phyloP scores from a whole-genome alignment of 2,888 invertebrate genomes.

The Osmoderma eremita region DNA sequence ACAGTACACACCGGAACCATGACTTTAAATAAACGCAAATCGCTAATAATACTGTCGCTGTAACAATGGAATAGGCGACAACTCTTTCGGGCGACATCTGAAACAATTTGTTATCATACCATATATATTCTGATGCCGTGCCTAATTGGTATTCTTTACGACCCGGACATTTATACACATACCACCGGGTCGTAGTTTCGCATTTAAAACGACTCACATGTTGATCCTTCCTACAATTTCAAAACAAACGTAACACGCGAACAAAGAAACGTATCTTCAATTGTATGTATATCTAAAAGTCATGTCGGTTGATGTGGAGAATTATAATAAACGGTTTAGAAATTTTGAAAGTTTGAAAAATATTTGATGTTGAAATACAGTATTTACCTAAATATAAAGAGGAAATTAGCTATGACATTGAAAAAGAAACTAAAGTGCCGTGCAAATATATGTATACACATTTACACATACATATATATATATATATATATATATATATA shows the following conservation, averaged over 20 bases:
- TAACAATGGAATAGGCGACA: conserved; percentile 14
- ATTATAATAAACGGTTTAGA: conserved; percentile 2
- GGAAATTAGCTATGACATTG: no score
- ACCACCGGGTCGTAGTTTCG: conserved; percentile 17
- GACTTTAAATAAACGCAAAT: conserved; percentile 38
- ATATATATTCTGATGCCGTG: conserved; percentile 22
- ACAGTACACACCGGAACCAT: conserved; percentile 33
- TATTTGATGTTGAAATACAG: no score
- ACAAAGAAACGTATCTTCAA: conserved; percentile 11
- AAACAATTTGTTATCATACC: conserved; percentile 24
- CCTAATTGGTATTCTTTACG: conserved; percentile 32
- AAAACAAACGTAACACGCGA: conserved; percentile 26
- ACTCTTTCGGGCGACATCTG: conserved; percentile 14
- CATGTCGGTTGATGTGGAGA: background rate
- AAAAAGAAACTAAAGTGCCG: no score
- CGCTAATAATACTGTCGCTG: conserved; percentile 12
- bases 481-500: no score
- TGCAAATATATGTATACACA: no score
- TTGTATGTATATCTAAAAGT: conserved; percentile 15
- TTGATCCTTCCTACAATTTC: conserved; percentile 24
- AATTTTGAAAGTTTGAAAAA: no score
- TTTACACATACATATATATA: no score
- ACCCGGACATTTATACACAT: conserved; percentile 26
- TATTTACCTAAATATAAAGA: no score
- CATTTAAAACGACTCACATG: conserved; percentile 15